Percentiles rank a stretch among this genome's conserved stretches.
phyloP scores from a whole-genome alignment of 2,888 invertebrate species.

The Drosophila cracens region DNA sequence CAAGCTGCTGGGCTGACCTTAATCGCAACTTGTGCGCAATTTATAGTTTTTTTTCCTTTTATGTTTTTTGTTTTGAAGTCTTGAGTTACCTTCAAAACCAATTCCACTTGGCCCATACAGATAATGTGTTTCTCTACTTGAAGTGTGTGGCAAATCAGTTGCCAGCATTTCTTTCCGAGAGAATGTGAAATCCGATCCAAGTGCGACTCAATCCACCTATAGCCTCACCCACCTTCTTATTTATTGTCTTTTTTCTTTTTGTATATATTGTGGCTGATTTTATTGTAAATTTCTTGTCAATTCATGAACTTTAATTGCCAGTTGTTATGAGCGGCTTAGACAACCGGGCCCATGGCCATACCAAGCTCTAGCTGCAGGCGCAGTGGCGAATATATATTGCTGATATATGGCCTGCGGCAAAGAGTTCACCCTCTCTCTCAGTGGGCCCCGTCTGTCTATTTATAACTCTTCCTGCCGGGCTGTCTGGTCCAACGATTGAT shows the following conservation, averaged over 20 bases:
- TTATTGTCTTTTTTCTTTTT: constrained; percentile 36
- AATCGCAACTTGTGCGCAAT: constrained; percentile 75
- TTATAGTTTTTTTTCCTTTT: constrained; percentile 40
- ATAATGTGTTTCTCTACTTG: constrained; percentile 29
- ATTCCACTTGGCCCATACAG: constrained; percentile 28
- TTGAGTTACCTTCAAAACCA: constrained; percentile 44
- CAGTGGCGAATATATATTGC: constrained; percentile 52
- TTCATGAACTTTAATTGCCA: constrained; percentile 74
- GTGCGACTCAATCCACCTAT: constrained; percentile 26
- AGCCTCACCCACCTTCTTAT: constrained; percentile 66
- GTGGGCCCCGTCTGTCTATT: constrained; percentile 1
- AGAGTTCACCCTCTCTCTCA: constrained; percentile 20
- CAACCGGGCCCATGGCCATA: constrained; percentile 9
- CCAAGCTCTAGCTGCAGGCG: constrained; percentile 9
- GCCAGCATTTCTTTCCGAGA: constrained; percentile 53
- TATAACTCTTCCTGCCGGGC: constrained; percentile 34
- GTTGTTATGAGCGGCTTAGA: constrained; percentile 54
- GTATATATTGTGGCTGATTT: constrained; percentile 43
- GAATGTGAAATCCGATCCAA: constrained; percentile 56
- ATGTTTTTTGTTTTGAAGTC: constrained; percentile 26
- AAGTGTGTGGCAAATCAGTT: constrained; percentile 54
- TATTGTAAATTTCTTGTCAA: constrained; percentile 73
- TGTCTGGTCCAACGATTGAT: constrained; percentile 77
- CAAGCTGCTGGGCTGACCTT: constrained; percentile 68
- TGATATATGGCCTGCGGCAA: constrained; percentile 75